Evolutionary conservation across 2,113 vertebrate species (phyloP), one percentile per base, ranked within the genome.

Genomic region (Callocephalon fimbriatum): DNA sequence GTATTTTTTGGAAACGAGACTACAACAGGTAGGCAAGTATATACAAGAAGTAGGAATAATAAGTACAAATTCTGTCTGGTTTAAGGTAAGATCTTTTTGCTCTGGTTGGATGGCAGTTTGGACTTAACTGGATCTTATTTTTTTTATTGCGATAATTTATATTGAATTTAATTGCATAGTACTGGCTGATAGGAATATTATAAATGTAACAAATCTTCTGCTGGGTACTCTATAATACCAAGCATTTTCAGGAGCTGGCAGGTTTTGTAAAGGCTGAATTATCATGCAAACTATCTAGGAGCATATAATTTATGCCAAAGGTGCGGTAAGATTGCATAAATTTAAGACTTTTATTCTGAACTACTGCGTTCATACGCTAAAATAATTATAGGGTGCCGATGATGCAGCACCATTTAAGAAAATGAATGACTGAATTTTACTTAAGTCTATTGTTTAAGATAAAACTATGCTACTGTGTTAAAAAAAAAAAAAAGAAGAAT

Each of bases 371-470:
- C 86, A 72, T 88, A 75, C 80, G 51, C 72, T 75, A 47, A 77
- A 68, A 66, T 97, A 97, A 98, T 97, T 97, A 96, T 48, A 97
- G 93, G 91, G 93, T 96, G 71, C 97, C 44, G 78, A 75, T 0
- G 6, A 87, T 94, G 80, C 35, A 71, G 86, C 51, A 71, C 48
- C 56, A 58, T 86, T 94, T 77, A 91, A 90, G 90, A 91, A 90
- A 93, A 88, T 17, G 90, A 83, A 91, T 77, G 93, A 95, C 73
- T 72, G 62, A 67, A 88, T 84, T 87, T 45, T 87, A 79, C 73
- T 87, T 38, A 42, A 83, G 67, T 92, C 96, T 97, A 97, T 98
- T 98, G 96, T 98, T 98, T 95, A 72, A 91, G 37, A 66, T 94
- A 87, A 88, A 84, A 47, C 68, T 90, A 62, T 95, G 79, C 71